phyloP scores from a whole-genome alignment of 2,888 invertebrate species.

The Oscheius myriophilus region DNA sequence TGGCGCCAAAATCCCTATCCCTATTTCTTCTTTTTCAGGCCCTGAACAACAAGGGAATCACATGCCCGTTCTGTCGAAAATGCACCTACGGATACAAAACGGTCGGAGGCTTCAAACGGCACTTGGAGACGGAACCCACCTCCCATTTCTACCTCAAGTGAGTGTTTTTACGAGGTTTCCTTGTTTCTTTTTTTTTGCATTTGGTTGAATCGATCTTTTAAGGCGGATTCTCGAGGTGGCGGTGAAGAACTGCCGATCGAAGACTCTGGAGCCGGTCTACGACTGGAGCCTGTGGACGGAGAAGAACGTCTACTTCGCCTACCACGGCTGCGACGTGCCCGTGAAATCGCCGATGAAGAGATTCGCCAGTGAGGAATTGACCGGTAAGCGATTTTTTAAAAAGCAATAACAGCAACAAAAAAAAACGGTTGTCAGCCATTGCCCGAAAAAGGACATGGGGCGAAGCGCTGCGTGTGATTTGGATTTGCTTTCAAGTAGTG shows the following conservation, averaged over 20 bases:
- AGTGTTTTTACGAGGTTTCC: neutral
- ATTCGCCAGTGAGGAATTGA: no score
- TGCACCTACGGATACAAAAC: constrained; percentile 61
- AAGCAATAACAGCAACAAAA: no score
- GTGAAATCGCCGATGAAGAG: constrained; percentile 23
- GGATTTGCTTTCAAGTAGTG: no score
- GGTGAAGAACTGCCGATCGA: constrained; percentile 46
- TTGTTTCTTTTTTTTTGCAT: neutral
- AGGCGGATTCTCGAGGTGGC: constrained; percentile 50
- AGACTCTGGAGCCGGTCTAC: constrained; percentile 42
- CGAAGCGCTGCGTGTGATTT: no score
- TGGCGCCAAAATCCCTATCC: no score
- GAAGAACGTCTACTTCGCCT: constrained; percentile 50
- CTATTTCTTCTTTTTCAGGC: constrained; percentile 7
- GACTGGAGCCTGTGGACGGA: constrained; percentile 52
- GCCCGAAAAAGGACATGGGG: no score
- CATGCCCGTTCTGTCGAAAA: constrained; percentile 60
- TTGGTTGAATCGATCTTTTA: no score
- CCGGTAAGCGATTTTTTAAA: neutral
- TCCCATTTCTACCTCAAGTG: constrained; percentile 54
- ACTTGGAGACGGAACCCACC: constrained; percentile 43
- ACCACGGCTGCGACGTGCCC: constrained; percentile 52
- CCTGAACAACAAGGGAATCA: constrained; percentile 34
- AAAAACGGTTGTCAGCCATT: neutral
- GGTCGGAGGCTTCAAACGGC: constrained; percentile 50